These are phyloP conservation scores for Caenorhabditis briggsae DNA, from an alignment of 1,140 invertebrate species.

Conservation along the genomic window DNA sequence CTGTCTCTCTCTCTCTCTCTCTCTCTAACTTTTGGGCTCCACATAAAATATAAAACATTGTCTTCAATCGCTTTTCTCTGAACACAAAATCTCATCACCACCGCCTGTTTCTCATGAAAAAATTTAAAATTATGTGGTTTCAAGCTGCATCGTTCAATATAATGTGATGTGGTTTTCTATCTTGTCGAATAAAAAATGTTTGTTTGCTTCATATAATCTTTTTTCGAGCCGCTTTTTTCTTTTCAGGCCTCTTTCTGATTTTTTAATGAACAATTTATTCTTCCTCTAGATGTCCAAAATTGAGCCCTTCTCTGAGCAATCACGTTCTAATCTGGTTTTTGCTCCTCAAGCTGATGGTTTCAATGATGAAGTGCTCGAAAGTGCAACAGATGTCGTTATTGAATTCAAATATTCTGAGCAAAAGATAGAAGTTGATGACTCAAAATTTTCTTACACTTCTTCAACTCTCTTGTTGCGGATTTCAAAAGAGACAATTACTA, in stretches of 20 bases:
- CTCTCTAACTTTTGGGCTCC: conserved; percentile 28
- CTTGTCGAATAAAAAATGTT: conserved; percentile 20
- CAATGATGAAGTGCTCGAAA: neutral
- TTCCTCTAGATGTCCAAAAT: neutral
- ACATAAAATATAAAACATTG: neutral
- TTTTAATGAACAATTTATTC: neutral
- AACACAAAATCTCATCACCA: neutral
- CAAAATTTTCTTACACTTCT: neutral
- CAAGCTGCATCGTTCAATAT: conserved; percentile 34
- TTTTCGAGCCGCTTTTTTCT: neutral
- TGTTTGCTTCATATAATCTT: neutral
- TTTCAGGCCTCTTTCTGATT: too few species aligned
- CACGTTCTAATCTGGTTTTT: too few species aligned
- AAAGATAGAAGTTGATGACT: neutral
- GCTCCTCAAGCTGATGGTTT: neutral
- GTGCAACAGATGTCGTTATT: neutral
- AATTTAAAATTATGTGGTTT: neutral
- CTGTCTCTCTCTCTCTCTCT: conserved; percentile 9
- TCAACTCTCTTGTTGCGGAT: neutral
- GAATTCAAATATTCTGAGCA: neutral
- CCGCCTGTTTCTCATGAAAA: conserved; percentile 41
- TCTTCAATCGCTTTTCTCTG: conserved; percentile 9
- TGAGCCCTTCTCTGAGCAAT: too few species aligned
- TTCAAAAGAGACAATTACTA: neutral
- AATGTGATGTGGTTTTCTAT: conserved; percentile 44